Percentiles rank a stretch among this genome's conserved stretches.
These are phyloP conservation scores for Antrozous pallidus DNA, from an alignment of 2,797 vertebrate genomes.

Conservation along the genomic window DNA sequence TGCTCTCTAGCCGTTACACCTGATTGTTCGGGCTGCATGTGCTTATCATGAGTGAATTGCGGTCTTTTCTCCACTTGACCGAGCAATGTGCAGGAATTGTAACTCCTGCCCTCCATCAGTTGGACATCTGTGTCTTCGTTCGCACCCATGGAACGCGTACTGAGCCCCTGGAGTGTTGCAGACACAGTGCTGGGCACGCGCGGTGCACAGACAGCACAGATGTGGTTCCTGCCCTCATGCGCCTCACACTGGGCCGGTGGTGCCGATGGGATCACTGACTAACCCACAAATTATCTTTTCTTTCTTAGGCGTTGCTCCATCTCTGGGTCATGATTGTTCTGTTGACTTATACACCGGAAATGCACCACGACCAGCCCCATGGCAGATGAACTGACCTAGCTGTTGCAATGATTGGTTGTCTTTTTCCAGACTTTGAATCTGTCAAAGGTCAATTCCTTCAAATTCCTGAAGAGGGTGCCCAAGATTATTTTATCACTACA, in stretches of 20 bases:
- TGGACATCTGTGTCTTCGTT: not conserved
- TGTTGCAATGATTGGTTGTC: not conserved
- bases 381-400: conserved; percentile 83
- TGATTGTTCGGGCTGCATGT: rapidly evolving
- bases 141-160: rapidly evolving
- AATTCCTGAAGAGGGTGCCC: conserved; percentile 8
- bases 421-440: not conserved
- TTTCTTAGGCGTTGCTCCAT: conserved; percentile 91
- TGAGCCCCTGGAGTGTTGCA: not conserved
- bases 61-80: not conserved
- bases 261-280: not conserved
- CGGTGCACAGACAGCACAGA: not conserved
- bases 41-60: rapidly evolving
- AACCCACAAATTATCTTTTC: not conserved
- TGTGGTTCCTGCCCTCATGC: rapidly evolving
- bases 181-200: not conserved
- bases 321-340: conserved; percentile 99
- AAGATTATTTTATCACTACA: conserved; percentile 65
- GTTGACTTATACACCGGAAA: conserved; percentile 96
- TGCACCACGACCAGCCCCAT: conserved; percentile 88
- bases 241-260: not conserved
- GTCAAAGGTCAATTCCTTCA: not conserved
- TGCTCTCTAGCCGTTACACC: not conserved
- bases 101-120: not conserved
- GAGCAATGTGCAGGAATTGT: not conserved